Percentiles rank a stretch among this genome's conserved stretches.
phyloP scores from a whole-genome alignment of 1,140 invertebrate genomes.

The Diuraphis noxia region DNA sequence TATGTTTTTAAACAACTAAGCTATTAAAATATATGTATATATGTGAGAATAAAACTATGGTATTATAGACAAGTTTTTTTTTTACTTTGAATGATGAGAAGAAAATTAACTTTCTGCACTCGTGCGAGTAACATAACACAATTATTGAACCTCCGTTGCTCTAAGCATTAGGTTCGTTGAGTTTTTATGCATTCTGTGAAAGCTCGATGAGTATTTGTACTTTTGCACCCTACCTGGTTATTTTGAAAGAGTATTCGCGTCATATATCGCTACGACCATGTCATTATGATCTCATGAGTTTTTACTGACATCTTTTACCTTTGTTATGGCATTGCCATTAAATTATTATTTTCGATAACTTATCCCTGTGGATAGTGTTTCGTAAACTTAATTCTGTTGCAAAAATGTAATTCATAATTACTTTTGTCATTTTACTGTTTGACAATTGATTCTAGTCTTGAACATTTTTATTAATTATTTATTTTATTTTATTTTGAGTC shows the following conservation, averaged over 20 bases:
- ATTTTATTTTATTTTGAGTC: neutral
- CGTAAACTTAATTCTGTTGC: neutral
- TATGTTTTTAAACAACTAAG: neutral
- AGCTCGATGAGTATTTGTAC: neutral
- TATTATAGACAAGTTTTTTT: neutral
- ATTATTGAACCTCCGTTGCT: neutral
- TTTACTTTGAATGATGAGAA: neutral
- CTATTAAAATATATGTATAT: neutral
- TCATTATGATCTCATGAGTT: constrained; percentile 27
- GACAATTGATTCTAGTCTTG: neutral
- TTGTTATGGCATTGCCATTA: constrained; percentile 2
- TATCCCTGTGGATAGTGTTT: neutral
- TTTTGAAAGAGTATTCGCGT: neutral
- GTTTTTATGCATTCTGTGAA: neutral
- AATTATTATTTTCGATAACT: neutral
- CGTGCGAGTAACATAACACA: neutral
- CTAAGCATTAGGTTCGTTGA: neutral
- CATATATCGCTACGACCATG: neutral
- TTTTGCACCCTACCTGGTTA: neutral
- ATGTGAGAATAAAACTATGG: neutral
- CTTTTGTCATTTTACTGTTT: neutral
- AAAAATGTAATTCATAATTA: neutral
- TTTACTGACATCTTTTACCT: neutral
- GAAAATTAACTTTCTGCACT: neutral
- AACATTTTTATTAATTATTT: neutral